A percentile compares a stretch with the other conserved stretches of the same genome.
Conservation (phyloP, 1,140 invertebrate genomes). For the Lucilia cuprina region DNA sequence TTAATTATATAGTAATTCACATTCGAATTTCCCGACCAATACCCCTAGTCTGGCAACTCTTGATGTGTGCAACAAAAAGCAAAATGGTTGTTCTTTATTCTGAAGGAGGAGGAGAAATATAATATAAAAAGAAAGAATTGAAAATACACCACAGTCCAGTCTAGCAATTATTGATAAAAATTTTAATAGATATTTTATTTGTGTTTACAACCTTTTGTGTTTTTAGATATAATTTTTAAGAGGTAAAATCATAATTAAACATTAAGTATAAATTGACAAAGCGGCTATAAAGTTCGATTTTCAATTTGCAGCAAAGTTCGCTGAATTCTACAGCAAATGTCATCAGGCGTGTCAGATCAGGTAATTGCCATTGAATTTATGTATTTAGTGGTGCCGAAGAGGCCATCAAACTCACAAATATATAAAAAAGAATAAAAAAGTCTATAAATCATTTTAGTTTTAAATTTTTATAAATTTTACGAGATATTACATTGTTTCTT, state of each 20-base stretch:
- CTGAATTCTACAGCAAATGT: constrained; percentile 65
- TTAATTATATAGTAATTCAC: background rate
- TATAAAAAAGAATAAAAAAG: background rate
- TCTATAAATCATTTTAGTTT: background rate
- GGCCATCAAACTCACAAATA: background rate
- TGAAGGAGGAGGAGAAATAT: constrained; percentile 22
- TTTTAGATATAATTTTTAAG: constrained; percentile 30
- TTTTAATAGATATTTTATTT: constrained; percentile 28
- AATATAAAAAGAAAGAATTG: constrained; percentile 32
- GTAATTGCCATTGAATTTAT: constrained; percentile 54
- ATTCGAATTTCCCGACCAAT: background rate
- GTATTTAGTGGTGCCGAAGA: constrained; percentile 20
- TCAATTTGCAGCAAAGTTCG: constrained; percentile 38
- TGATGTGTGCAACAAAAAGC: constrained; percentile 18
- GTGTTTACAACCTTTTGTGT: constrained; percentile 24
- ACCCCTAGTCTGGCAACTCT: background rate
- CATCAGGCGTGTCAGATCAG: constrained; percentile 75
- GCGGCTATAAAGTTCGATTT: background rate
- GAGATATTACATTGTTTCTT: background rate
- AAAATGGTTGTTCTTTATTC: constrained; percentile 32
- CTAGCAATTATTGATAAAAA: constrained; percentile 24
- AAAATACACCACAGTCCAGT: constrained; percentile 18
- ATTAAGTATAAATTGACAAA: background rate
- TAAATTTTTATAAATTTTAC: background rate
- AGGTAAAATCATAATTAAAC: constrained; percentile 24